These are phyloP conservation scores for Gambelia wislizenii DNA, from an alignment of 2,797 vertebrate genomes.

Conservation along the genomic window DNA sequence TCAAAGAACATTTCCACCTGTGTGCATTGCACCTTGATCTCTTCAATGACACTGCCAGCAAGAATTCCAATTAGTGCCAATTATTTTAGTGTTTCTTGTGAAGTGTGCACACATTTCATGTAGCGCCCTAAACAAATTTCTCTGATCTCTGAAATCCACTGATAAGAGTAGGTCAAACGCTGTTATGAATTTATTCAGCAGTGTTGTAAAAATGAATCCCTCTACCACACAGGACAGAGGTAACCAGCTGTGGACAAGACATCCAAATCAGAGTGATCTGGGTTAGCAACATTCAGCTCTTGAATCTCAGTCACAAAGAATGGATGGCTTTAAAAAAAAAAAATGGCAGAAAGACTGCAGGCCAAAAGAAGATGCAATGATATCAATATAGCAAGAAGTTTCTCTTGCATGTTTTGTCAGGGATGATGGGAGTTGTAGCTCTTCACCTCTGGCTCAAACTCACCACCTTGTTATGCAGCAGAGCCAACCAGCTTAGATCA, in stretches of 20 bases:
- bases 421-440: no score
- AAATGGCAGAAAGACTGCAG: not conserved
- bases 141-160: constrained; percentile 16
- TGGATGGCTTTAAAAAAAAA: not conserved
- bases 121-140: constrained; percentile 8
- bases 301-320: not conserved
- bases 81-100: not conserved
- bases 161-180: not conserved
- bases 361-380: not conserved
- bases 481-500: no score
- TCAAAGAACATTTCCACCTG: not conserved
- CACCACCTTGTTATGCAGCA: no score
- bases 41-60: constrained; percentile 16
- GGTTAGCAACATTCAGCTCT: not conserved
- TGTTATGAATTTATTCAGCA: not conserved
- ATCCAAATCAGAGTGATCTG: not conserved
- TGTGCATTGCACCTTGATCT: not conserved
- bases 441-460: no score
- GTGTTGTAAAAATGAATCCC: not conserved
- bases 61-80: constrained; percentile 21
- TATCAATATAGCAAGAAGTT: not conserved
- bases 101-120: not conserved
- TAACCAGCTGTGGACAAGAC: not conserved
- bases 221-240: not conserved
- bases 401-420: no score